These are phyloP conservation scores for Orchestia grillus DNA, from an alignment of 1,140 invertebrate genomes.

Conservation along the genomic window DNA sequence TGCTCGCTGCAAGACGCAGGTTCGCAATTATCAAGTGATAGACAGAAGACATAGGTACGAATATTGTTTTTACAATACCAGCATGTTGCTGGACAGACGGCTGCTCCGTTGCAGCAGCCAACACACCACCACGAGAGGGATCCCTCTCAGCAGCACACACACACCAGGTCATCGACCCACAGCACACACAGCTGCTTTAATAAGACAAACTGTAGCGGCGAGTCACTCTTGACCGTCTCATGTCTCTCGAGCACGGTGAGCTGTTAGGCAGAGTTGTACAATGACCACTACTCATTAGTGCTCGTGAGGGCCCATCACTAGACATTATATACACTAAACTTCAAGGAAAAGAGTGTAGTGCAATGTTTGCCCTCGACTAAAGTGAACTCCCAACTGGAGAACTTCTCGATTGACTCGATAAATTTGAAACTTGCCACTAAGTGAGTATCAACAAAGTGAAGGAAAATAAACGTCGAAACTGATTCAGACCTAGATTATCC, in stretches of 20 bases:
- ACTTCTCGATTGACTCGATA: neutral
- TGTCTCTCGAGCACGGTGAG: neutral
- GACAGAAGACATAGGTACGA: too few relatives aligned
- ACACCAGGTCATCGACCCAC: neutral
- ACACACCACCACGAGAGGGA: too few relatives aligned
- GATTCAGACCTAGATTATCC: neutral
- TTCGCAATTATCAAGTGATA: too few relatives aligned
- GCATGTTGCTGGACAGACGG: too few relatives aligned
- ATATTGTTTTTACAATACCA: too few relatives aligned
- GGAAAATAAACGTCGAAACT: neutral
- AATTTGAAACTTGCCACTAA: neutral
- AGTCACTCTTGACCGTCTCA: neutral
- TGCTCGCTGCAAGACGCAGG: too few relatives aligned
- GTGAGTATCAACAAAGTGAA: neutral
- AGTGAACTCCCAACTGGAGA: neutral
- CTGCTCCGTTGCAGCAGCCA: too few relatives aligned
- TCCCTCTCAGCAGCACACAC: neutral
- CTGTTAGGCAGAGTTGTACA: neutral
- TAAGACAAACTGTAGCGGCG: neutral
- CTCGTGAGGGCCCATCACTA: neutral
- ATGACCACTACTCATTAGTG: neutral
- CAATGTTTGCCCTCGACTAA: neutral
- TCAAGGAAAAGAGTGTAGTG: neutral
- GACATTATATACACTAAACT: neutral
- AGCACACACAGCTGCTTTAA: neutral